A percentile compares a stretch with the other conserved stretches of the same genome.
These are phyloP conservation scores for Gandaritis pyraliata DNA, from an alignment of 2,888 invertebrate genomes.

Conservation along the genomic window DNA sequence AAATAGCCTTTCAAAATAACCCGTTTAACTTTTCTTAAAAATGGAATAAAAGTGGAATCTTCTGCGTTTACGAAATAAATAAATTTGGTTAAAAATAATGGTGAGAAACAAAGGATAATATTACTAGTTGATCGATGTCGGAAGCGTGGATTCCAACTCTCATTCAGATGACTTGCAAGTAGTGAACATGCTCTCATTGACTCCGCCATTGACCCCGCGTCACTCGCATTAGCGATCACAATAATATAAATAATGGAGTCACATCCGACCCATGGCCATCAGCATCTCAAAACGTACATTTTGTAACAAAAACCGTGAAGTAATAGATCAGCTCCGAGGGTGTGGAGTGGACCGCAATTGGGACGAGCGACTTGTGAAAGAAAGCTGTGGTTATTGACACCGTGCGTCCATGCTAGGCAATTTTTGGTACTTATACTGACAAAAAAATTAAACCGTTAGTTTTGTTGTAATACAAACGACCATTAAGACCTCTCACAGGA, in stretches of 20 bases:
- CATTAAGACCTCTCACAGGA: not conserved
- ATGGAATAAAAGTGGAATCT: constrained; percentile 13
- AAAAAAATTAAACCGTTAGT: constrained; percentile 29
- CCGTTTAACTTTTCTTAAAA: constrained; percentile 11
- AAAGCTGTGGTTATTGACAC: constrained; percentile 48
- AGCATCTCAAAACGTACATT: constrained; percentile 58
- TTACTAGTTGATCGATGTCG: constrained; percentile 70
- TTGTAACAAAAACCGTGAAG: constrained; percentile 57
- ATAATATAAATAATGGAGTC: constrained; percentile 76
- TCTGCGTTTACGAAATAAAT: constrained; percentile 11
- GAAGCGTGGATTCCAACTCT: constrained; percentile 78
- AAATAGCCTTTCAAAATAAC: constrained; percentile 32
- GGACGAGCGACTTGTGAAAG: constrained; percentile 55
- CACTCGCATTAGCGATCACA: constrained; percentile 67
- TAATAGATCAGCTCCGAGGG: constrained; percentile 74
- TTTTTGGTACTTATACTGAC: constrained; percentile 17
- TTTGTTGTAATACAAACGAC: constrained; percentile 8
- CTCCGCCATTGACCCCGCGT: constrained; percentile 78
- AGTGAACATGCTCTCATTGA: constrained; percentile 79
- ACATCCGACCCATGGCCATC: constrained; percentile 72
- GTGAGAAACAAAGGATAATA: constrained; percentile 63
- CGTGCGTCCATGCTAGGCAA: constrained; percentile 38
- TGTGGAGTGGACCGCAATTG: constrained; percentile 50
- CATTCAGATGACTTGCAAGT: constrained; percentile 78
- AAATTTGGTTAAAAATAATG: constrained; percentile 37